Base-by-base conservation (phyloP, 2,797 vertebrate species). In the Chelon labrosus region DNA sequence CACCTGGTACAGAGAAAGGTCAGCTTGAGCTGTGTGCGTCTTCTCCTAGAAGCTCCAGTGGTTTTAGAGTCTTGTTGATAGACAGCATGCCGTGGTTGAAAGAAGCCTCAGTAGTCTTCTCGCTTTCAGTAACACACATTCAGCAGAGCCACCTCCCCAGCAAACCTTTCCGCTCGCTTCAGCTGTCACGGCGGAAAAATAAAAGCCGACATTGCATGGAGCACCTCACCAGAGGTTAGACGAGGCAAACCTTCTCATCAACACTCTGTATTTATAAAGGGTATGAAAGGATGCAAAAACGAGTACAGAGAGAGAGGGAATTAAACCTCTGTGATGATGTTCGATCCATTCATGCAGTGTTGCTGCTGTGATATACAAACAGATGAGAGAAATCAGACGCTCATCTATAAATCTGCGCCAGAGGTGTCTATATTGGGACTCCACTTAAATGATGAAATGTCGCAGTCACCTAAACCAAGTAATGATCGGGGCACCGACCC, bases 311-410 rank as follows among this genome's bases (percentile, higher is more conserved):
- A 14, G 31, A 31, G 31, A 3, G 31, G 68, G 50, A 69, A 60
- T 39, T 38, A 56, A 52, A 59, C 54, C 19, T 35, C 13, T 61
- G 7, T 16, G 27, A 41, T 65, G 44, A 55, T 55, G 16, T 56
- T 60, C 27, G 55, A 65, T 25, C 42, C 35, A 22, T 52, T 11
- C 52, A 17, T 68, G 1, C 35, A 27, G 55, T 41, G 37, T 25
- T 49, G 14, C 27, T 54, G 25, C 19, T 27, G 16, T n/a, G 37
- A 57, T 37, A 8, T 31, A 31, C 31, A 31, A 31, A 31, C 16
- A 54, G 27, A 54, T n/a, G 16, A 27, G 20, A 71, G 13, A 46
- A 68, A 51, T 22, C 65, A 42, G 64, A 67, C 27, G 35, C 38
- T 19, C 44, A 17, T 58, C 60, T n/a, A 37, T 35, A 38, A 72